Conservation (phyloP, 2,888 invertebrate genomes). For the Sesia bembeciformis region DNA sequence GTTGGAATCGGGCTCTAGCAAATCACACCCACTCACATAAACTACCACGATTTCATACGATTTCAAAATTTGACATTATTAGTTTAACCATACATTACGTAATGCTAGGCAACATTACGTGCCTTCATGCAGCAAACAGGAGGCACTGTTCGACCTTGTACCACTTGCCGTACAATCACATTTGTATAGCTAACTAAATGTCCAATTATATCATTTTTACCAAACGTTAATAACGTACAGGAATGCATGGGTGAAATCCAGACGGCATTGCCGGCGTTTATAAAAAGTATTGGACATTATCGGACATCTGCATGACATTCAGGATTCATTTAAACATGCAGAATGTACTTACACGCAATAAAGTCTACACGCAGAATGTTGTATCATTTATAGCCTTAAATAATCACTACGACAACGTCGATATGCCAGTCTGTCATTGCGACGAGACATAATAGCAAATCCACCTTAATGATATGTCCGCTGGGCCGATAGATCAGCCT, state of each 20-base stretch:
- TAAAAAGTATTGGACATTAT: no score
- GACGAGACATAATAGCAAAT: constrained; percentile 21
- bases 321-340: no score
- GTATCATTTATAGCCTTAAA: no score
- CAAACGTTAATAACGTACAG: not conserved
- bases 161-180: constrained; percentile 54
- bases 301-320: no score
- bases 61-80: no score
- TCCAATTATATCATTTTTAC: constrained; percentile 27
- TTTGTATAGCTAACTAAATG: constrained; percentile 31
- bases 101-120: not conserved
- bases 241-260: not conserved
- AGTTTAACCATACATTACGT: not conserved
- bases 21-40: no score
- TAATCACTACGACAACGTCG: not conserved
- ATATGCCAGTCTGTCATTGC: constrained; percentile 7
- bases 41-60: no score
- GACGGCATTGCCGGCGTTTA: no score
- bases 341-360: no score
- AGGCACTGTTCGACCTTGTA: constrained; percentile 34
- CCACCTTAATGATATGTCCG: constrained; percentile 28
- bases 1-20: no score
- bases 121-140: not conserved
- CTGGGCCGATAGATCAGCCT: constrained; percentile 27
- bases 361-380: no score